Conservation (phyloP, 2,113 vertebrate genomes). For the Camelus dromedarius region DNA sequence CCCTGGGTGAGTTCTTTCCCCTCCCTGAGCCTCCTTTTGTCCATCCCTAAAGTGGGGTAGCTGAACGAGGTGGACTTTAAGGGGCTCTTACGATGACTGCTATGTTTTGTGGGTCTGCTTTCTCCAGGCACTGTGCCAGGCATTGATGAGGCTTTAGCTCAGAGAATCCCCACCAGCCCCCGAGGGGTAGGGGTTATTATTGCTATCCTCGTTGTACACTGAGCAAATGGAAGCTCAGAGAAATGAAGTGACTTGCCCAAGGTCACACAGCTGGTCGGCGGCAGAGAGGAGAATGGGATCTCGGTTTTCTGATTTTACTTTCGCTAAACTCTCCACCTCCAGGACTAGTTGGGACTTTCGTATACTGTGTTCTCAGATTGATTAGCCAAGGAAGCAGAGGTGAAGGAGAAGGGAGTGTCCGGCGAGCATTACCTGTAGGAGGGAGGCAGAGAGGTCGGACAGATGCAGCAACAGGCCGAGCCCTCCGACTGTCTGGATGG, state of each 20-base stretch:
- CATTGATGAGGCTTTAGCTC: background rate
- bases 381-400: background rate
- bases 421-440: background rate
- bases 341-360: background rate
- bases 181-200: background rate
- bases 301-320: background rate
- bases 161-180: background rate
- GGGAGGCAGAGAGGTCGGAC: background rate
- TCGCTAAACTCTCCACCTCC: too few relatives aligned
- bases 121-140: background rate
- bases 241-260: background rate
- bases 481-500: rapidly evolving
- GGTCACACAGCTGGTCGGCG: background rate
- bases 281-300: background rate
- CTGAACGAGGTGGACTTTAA: background rate
- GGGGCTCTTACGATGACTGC: background rate
- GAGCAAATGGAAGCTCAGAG: background rate
- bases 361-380: rapidly evolving
- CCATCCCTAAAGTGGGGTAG: background rate
- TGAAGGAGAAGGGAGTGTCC: rapidly evolving
- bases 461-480: background rate
- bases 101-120: background rate
- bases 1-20: background rate
- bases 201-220: rapidly evolving
- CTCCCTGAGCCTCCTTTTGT: background rate